Conservation (phyloP, 92 coral and sea anemone species). For the Muricea muricata region DNA sequence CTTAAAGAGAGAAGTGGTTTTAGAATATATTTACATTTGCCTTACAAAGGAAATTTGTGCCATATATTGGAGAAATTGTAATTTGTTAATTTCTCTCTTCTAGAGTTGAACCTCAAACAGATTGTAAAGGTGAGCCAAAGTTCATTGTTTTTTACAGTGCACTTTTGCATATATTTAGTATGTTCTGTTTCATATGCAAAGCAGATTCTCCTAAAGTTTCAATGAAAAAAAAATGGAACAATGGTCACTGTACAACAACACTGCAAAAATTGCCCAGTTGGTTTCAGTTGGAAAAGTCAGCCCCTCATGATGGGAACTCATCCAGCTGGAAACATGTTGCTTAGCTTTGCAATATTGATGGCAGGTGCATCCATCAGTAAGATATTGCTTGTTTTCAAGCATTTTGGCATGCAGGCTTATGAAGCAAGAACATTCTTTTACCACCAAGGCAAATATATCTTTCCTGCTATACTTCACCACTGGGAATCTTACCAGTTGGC, state of each 20-base stretch:
- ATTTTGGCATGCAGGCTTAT: conserved; percentile 21
- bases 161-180: conserved; percentile 1
- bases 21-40: too few relatives aligned
- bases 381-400: conserved; percentile 12
- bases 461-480: conserved; percentile 15
- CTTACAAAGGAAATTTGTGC: too few relatives aligned
- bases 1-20: too few relatives aligned
- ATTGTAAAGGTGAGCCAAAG: neutral
- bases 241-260: neutral
- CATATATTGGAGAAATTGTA: too few relatives aligned
- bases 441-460: conserved; percentile 14
- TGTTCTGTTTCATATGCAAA: conserved; percentile 4
- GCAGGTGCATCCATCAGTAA: conserved; percentile 27
- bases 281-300: conserved; percentile 3
- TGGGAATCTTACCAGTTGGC: conserved; percentile 17
- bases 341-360: conserved; percentile 13
- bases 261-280: neutral
- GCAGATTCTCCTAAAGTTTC: neutral
- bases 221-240: neutral
- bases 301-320: neutral
- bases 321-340: conserved; percentile 22
- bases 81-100: neutral
- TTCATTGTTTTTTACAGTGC: neutral
- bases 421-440: conserved; percentile 22
- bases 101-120: neutral